A percentile compares a stretch with the other conserved stretches of the same genome.
These are phyloP conservation scores for Hirtodrosophila alboralis DNA, from an alignment of 2,888 invertebrate genomes.

Conservation along the genomic window DNA sequence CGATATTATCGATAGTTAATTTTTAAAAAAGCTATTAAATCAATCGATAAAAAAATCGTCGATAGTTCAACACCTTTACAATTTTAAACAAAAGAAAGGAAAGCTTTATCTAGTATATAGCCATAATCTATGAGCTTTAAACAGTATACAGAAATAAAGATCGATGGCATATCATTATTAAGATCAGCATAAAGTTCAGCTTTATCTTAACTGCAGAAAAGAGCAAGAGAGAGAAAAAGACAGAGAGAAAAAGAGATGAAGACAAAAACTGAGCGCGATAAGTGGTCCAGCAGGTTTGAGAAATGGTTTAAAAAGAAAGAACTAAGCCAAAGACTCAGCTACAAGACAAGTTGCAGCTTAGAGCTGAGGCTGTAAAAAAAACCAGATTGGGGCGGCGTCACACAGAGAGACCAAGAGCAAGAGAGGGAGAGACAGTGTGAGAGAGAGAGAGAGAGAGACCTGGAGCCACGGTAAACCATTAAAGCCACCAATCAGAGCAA, in stretches of 20 bases:
- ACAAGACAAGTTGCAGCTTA: constrained; percentile 27
- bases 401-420: constrained; percentile 23
- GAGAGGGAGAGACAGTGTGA: constrained; percentile 72
- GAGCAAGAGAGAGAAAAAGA: neutral
- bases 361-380: constrained; percentile 71
- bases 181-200: constrained; percentile 34
- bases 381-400: constrained; percentile 84
- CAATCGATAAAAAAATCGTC: no score
- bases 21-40: no score
- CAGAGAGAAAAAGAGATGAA: neutral
- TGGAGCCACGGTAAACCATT: constrained; percentile 6
- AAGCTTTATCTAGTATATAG: no score
- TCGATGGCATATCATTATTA: no score
- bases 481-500: constrained; percentile 81
- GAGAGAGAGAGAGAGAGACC: constrained; percentile 12
- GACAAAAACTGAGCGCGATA: constrained; percentile 7
- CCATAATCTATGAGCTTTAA: no score
- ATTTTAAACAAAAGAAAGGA: no score
- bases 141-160: no score
- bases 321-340: constrained; percentile 30
- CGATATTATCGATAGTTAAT: no score
- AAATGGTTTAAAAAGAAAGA: constrained; percentile 19
- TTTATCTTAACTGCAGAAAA: constrained; percentile 17
- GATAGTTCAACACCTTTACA: no score
- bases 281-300: constrained; percentile 30